Evolutionary conservation across 1,140 invertebrate genomes (phyloP).

Genomic region (Drosophila azteca): DNA sequence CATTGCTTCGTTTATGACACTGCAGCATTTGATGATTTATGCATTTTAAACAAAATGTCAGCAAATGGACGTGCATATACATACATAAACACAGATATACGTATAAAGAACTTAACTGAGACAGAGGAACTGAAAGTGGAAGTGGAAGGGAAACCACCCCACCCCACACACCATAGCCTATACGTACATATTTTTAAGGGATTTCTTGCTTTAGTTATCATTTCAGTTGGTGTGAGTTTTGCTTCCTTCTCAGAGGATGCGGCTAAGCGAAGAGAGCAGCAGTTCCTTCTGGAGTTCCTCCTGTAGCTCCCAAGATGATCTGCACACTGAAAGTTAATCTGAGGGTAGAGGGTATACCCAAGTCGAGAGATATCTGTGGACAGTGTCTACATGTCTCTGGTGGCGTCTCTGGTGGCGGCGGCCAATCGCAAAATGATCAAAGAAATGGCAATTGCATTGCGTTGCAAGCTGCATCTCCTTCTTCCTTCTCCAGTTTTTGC

Average conservation of each 20-base stretch:
- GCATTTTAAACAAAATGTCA: constrained; percentile 77
- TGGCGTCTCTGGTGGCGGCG: no score
- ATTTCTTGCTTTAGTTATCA: no score
- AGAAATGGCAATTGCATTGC: constrained; percentile 22
- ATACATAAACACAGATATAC: constrained; percentile 3
- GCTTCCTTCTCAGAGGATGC: no score
- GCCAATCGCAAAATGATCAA: constrained; percentile 28
- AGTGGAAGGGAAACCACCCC: neutral
- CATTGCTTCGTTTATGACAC: constrained; percentile 71
- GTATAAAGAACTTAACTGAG: constrained; percentile 7
- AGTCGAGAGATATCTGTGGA: no score
- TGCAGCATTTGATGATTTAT: constrained; percentile 76
- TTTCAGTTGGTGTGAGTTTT: no score
- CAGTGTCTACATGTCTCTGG: no score
- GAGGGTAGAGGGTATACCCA: no score
- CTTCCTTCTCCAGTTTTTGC: constrained; percentile 8
- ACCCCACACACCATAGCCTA: neutral
- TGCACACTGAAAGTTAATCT: no score
- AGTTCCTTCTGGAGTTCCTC: no score
- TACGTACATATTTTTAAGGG: constrained; percentile 6
- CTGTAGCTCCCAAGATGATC: no score
- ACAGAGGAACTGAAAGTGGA: no score
- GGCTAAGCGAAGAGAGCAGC: no score
- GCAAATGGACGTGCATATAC: constrained; percentile 51
- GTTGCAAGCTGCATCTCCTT: neutral